Conservation (phyloP, 2,797 vertebrate species). For the Decapterus maruadsi region DNA sequence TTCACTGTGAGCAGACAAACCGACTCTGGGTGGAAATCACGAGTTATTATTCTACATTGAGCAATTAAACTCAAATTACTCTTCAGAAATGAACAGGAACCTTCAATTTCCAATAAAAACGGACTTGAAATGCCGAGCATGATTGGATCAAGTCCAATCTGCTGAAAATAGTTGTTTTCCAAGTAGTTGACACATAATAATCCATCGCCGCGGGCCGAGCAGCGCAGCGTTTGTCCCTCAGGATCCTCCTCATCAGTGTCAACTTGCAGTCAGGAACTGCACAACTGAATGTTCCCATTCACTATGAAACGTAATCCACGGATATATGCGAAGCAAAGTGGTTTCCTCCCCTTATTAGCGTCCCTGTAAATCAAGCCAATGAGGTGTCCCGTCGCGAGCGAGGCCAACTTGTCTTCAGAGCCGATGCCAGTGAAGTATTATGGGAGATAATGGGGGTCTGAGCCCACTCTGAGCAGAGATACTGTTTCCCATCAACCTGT, state of each 20-base stretch:
- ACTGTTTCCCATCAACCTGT: constrained; percentile 5
- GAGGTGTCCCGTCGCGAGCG: constrained; percentile 64
- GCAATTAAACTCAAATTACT: constrained; percentile 61
- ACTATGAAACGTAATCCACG: constrained; percentile 66
- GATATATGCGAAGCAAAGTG: constrained; percentile 58
- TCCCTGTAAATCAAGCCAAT: constrained; percentile 78
- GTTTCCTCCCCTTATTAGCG: constrained; percentile 76
- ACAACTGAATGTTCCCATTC: constrained; percentile 77
- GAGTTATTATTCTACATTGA: constrained; percentile 31
- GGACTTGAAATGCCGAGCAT: constrained; percentile 40
- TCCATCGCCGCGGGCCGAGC: constrained; percentile 26
- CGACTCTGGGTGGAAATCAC: constrained; percentile 28
- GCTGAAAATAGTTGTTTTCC: constrained; percentile 61
- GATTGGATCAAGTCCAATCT: constrained; percentile 61
- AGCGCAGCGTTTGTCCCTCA: constrained; percentile 39
- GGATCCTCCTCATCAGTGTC: constrained; percentile 68
- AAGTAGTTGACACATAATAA: constrained; percentile 68
- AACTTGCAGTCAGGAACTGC: constrained; percentile 52
- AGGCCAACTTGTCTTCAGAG: constrained; percentile 58
- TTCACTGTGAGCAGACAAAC: constrained; percentile 47
- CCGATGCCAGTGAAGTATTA: constrained; percentile 56
- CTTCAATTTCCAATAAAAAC: constrained; percentile 55
- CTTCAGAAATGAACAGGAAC: constrained; percentile 45
- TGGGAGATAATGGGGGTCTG: constrained; percentile 50
- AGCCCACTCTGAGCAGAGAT: constrained; percentile 37